Base-by-base conservation (phyloP, 2,797 vertebrate species). In the Sphenodon punctatus region DNA sequence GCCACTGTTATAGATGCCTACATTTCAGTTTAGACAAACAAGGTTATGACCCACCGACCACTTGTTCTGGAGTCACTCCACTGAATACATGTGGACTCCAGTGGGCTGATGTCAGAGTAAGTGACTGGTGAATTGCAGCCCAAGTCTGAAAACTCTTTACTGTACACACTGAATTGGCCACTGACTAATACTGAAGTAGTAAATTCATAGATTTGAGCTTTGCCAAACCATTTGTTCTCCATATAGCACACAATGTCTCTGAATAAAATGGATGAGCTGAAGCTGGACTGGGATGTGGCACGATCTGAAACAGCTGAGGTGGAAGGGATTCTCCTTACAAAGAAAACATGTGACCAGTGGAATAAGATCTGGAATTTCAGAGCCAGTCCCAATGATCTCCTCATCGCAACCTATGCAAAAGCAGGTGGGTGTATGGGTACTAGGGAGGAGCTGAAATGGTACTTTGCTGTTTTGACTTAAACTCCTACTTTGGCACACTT, bases 321-420 rank as follows among this genome's bases (percentile, higher is more conserved):
- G 20, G 67, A 91, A 15, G 94, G 95, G 23, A 2, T 95, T 70
- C 68, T 27, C 3, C 0, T 96, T 38, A 13, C 25, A 74, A 56
- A 88, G 80, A 0, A 32, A 16, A 76, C 30, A 0, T 36, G 7
- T 34, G 81, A 45, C 14, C 48, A 3, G 0, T 94, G 93, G 94
- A 87, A 95, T 56, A 77, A 81, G 86, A 75, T 95, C 48, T 73
- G 90, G 90, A 92, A 93, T 27, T 95, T 96, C 75, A 92, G 92
- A 90, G 95, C 95, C 78, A 94, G 79, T 58, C 91, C 94, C 19
- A 94, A 96, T 0, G 95, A 96, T 63, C 89, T 96, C 23, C 90
- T 96, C 77, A 92, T 96, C 2, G 65, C 93, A 64, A 94, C 93
- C 42, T 95, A 95, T 3, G 82, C 92, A 88, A 96, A 96, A 77